Evolutionary conservation across 2,797 vertebrate species (phyloP).

Genomic region (Hirundo rustica): DNA sequence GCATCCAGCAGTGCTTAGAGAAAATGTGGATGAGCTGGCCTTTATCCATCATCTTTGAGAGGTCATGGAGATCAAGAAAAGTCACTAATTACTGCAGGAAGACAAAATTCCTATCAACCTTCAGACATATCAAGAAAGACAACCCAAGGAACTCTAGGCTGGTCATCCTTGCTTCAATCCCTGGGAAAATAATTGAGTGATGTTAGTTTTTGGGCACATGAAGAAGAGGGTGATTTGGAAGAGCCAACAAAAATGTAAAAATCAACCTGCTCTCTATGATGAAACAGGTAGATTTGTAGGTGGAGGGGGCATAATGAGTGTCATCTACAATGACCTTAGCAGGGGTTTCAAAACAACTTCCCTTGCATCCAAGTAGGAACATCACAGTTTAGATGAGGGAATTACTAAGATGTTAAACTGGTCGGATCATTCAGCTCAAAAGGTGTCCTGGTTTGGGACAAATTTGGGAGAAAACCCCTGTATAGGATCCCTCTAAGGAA

Average conservation of each 20-base stretch:
- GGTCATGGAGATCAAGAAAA: background rate
- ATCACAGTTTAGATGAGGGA: background rate
- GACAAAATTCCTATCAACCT: background rate
- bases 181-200: background rate
- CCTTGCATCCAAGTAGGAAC: background rate
- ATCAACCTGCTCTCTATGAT: background rate
- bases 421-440: background rate
- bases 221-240: background rate
- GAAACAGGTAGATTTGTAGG: background rate
- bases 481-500: no score
- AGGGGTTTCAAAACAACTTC: constrained; percentile 3
- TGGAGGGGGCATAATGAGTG: background rate
- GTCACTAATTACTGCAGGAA: background rate
- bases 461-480: no score
- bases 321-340: background rate
- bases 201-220: background rate
- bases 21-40: background rate
- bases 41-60: background rate
- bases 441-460: no score
- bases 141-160: background rate
- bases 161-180: background rate
- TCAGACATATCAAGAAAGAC: background rate
- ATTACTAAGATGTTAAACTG: background rate
- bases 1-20: background rate
- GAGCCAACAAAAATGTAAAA: background rate